A percentile compares a stretch with the other conserved stretches of the same genome.
Conservation (phyloP, 2,113 vertebrate species). For the Aphyosemion australe region DNA sequence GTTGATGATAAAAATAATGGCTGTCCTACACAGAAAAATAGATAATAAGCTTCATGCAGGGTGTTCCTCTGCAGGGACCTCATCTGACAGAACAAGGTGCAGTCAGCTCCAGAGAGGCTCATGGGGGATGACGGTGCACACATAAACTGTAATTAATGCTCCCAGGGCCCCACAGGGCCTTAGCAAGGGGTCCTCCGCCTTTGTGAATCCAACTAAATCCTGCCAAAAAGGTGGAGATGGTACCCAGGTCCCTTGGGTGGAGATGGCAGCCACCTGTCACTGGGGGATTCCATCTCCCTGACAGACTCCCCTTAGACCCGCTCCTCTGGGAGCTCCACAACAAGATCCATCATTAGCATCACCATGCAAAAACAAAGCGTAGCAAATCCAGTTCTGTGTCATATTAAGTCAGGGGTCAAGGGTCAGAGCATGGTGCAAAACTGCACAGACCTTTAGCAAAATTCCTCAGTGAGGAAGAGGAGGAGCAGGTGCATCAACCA, state of each 20-base stretch:
- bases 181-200: slow-evolving; percentile 24
- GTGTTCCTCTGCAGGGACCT: slow-evolving; percentile 57
- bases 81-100: slow-evolving; percentile 56
- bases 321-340: slow-evolving; percentile 35
- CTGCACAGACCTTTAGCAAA: slow-evolving; percentile 15
- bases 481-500: slow-evolving; percentile 38
- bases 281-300: slow-evolving; percentile 41
- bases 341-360: slow-evolving; percentile 44
- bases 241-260: slow-evolving; percentile 49
- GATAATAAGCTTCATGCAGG: slow-evolving; percentile 56
- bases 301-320: slow-evolving; percentile 33
- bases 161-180: slow-evolving; percentile 44
- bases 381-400: slow-evolving; percentile 35
- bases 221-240: slow-evolving; percentile 61
- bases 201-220: slow-evolving; percentile 46
- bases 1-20: too few relatives aligned
- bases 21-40: slow-evolving; percentile 32
- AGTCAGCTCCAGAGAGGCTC: slow-evolving; percentile 64
- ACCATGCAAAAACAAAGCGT: slow-evolving; percentile 48
- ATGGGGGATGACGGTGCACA: slow-evolving; percentile 71
- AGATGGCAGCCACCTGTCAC: slow-evolving; percentile 53
- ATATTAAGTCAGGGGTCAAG: slow-evolving; percentile 29
- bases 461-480: slow-evolving; percentile 24
- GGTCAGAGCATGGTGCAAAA: slow-evolving; percentile 28
- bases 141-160: slow-evolving; percentile 77